phyloP scores from a whole-genome alignment of 2,888 invertebrate species.

The Cetonia aurata region DNA sequence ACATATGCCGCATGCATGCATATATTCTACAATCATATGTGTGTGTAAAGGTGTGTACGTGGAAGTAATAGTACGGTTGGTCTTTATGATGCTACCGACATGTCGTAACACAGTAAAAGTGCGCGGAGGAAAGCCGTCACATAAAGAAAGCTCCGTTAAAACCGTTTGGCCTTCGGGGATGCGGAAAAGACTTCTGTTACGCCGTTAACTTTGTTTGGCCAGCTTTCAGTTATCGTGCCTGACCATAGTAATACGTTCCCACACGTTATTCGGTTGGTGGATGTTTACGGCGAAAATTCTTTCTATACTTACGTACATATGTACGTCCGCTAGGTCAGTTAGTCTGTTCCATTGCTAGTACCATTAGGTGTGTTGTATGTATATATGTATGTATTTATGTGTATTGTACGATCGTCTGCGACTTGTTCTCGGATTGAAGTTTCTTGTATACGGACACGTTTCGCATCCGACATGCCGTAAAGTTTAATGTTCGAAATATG shows the following conservation, averaged over 20 bases:
- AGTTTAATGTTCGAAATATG: conserved; percentile 37
- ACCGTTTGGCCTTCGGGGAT: conserved; percentile 37
- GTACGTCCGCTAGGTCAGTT: conserved; percentile 21
- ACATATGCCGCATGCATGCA: conserved; percentile 7
- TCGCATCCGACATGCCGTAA: conserved; percentile 21
- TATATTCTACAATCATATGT: no score
- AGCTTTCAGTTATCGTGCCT: conserved; percentile 42
- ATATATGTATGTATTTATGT: no score
- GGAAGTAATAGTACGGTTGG: conserved; percentile 32
- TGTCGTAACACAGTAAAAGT: conserved; percentile 35
- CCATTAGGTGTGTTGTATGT: neutral
- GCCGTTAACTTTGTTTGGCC: conserved; percentile 41
- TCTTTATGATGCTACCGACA: conserved; percentile 36
- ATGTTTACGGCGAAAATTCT: conserved; percentile 38
- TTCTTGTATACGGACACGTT: conserved; percentile 19
- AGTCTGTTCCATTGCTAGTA: conserved; percentile 7
- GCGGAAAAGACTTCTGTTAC: conserved; percentile 21
- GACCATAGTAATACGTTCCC: conserved; percentile 39
- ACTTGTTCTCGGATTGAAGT: conserved; percentile 13
- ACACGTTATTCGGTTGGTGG: conserved; percentile 11
- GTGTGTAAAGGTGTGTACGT: neutral
- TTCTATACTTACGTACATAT: neutral
- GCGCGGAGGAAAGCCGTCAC: conserved; percentile 39
- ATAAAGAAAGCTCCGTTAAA: conserved; percentile 43
- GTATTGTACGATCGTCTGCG: conserved; percentile 2